Percentiles rank a stretch among this genome's conserved stretches.
Evolutionary conservation across 2,797 vertebrate species (phyloP).

Genomic region (Taenioides sp.): DNA sequence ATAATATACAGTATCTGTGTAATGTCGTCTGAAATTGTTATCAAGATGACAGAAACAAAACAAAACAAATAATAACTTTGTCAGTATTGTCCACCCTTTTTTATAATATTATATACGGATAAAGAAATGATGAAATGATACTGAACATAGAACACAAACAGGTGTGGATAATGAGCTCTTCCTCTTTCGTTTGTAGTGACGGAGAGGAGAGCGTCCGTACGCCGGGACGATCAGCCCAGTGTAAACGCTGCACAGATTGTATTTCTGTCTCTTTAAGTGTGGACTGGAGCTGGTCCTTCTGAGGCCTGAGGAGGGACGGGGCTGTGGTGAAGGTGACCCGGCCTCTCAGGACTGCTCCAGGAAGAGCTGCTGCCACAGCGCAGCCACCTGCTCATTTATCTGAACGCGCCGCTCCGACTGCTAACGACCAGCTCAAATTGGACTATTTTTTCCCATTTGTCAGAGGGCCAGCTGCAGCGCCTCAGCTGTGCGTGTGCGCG

Average conservation of each 20-base stretch:
- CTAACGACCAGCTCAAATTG: conserved; percentile 93
- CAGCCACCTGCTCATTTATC: conserved; percentile 86
- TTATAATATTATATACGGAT: background rate
- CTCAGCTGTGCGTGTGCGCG: conserved; percentile 84
- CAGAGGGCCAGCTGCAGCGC: conserved; percentile 86
- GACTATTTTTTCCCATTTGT: conserved; percentile 94
- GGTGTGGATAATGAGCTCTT: background rate
- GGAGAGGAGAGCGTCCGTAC: too few species aligned
- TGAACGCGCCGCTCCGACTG: conserved; percentile 78
- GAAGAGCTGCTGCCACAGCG: conserved; percentile 87
- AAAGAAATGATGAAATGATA: background rate
- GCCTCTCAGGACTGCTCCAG: conserved; percentile 79
- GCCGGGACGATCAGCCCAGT: too few species aligned
- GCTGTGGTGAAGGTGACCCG: conserved; percentile 82
- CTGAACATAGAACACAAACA: background rate
- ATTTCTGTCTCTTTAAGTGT: conserved; percentile 72
- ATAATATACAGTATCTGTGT: too few species aligned
- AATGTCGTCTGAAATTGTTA: too few species aligned
- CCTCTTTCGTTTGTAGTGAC: too few species aligned
- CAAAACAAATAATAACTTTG: too few species aligned
- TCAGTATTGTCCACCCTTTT: too few species aligned
- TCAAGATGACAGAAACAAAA: too few species aligned
- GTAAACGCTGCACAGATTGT: conserved; percentile 62
- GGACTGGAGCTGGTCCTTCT: conserved; percentile 61
- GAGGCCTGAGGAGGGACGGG: conserved; percentile 69